Conservation (phyloP, 2,888 invertebrate species). For the Clusia tigrina region DNA sequence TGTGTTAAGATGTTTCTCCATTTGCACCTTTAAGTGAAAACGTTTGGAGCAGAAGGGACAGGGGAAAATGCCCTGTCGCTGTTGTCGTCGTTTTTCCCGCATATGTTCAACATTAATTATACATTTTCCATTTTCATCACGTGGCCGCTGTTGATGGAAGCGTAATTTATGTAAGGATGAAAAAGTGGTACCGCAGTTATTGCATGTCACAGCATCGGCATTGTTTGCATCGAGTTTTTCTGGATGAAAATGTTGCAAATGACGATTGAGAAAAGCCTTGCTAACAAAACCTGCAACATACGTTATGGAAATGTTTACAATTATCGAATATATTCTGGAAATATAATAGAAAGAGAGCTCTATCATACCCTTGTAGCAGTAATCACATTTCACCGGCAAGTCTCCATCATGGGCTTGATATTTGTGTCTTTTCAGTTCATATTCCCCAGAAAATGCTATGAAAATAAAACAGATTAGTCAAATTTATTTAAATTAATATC, state of each 20-base stretch:
- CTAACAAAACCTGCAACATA: conserved; percentile 37
- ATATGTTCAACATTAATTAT: not conserved
- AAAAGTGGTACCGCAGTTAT: conserved; percentile 27
- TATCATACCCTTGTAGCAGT: conserved; percentile 41
- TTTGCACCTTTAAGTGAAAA: conserved; percentile 35
- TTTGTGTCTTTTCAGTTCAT: conserved; percentile 38
- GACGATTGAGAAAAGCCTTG: conserved; percentile 38
- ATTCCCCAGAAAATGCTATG: conserved; percentile 37
- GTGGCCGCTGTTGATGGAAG: conserved; percentile 33
- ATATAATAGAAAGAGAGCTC: not conserved
- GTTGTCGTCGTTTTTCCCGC: not conserved
- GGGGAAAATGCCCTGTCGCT: conserved; percentile 32
- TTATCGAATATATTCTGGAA: not conserved
- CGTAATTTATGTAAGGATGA: conserved; percentile 34
- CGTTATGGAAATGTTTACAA: not conserved
- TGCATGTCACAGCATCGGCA: conserved; percentile 15
- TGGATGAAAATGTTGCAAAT: conserved; percentile 35
- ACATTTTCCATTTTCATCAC: conserved; percentile 34
- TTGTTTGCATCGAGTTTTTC: conserved; percentile 23
- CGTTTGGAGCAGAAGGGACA: conserved; percentile 38
- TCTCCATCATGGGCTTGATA: conserved; percentile 37
- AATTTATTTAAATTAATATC: not conserved
- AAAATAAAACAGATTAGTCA: conserved; percentile 31
- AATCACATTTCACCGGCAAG: conserved; percentile 34
- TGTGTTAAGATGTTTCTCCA: conserved; percentile 37